Evolutionary conservation across 2,888 invertebrate species (phyloP).

Genomic region (Pyrocoelia pectoralis): DNA sequence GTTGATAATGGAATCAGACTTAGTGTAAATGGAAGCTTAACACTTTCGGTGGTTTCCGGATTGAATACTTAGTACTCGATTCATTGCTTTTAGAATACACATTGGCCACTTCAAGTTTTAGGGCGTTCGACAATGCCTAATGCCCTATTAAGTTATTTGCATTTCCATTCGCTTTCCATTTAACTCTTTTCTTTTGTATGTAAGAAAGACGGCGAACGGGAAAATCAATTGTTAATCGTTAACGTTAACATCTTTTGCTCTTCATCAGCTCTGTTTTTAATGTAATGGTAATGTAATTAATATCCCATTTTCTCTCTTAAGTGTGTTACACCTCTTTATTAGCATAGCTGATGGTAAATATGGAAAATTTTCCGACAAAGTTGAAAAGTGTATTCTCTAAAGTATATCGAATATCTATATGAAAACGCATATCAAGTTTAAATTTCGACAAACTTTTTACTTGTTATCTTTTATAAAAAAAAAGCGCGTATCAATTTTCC

Average conservation of each 20-base stretch:
- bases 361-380: constrained; percentile 31
- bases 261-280: constrained; percentile 39
- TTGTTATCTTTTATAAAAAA: neutral
- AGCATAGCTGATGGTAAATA: constrained; percentile 38
- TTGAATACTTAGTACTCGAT: constrained; percentile 58
- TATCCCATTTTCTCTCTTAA: constrained; percentile 43
- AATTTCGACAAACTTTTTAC: constrained; percentile 8
- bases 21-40: constrained; percentile 61
- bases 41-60: constrained; percentile 61
- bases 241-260: constrained; percentile 35
- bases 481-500: constrained; percentile 8
- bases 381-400: constrained; percentile 34
- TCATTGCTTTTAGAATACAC: constrained; percentile 57
- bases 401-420: constrained; percentile 32
- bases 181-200: neutral
- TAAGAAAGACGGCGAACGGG: neutral
- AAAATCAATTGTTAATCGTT: constrained; percentile 11
- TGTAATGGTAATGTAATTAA: constrained; percentile 42
- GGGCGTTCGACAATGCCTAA: constrained; percentile 46
- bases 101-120: constrained; percentile 52
- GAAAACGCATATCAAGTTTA: constrained; percentile 16
- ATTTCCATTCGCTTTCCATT: constrained; percentile 42
- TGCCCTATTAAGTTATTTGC: constrained; percentile 58
- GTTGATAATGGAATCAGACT: constrained; percentile 61
- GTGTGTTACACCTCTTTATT: constrained; percentile 43